Conservation (phyloP, 2,797 vertebrate species). For the Dipus sagitta region DNA sequence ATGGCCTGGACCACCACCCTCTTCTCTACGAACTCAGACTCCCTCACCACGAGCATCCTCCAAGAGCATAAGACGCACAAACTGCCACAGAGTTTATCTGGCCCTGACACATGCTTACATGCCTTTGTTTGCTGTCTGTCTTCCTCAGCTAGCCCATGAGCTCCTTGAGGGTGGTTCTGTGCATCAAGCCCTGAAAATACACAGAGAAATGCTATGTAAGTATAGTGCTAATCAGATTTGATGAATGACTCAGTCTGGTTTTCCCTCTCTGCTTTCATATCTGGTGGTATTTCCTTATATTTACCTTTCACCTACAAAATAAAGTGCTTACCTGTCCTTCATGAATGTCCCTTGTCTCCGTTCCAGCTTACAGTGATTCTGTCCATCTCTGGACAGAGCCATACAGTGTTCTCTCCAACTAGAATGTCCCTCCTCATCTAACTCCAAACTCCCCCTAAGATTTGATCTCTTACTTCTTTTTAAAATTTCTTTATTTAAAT, state of each 20-base stretch:
- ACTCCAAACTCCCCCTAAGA: not conserved
- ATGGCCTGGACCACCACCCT: not conserved
- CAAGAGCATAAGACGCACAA: not conserved
- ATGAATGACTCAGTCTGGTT: not conserved
- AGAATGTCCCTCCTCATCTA: not conserved
- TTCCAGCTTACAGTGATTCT: not conserved
- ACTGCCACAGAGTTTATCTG: not conserved
- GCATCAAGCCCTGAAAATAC: not conserved
- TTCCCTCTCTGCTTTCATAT: constrained; percentile 21
- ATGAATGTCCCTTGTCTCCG: not conserved
- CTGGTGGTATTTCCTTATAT: not conserved
- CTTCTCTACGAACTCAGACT: not conserved
- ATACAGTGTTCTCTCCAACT: not conserved
- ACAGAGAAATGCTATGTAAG: not conserved
- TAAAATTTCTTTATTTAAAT: too few relatives aligned
- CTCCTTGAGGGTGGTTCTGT: not conserved
- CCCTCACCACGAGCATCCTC: not conserved
- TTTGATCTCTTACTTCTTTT: not conserved
- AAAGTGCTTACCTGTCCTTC: not conserved
- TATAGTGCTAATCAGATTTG: not conserved
- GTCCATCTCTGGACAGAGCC: not conserved
- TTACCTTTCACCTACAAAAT: constrained; percentile 6
- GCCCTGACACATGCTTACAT: not conserved
- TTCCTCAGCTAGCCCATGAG: not conserved
- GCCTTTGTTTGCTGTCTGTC: not conserved